Evolutionary conservation across 2,113 vertebrate species (phyloP), one percentile per base, ranked within the genome.

Genomic region (Nesospiza acunhae): DNA sequence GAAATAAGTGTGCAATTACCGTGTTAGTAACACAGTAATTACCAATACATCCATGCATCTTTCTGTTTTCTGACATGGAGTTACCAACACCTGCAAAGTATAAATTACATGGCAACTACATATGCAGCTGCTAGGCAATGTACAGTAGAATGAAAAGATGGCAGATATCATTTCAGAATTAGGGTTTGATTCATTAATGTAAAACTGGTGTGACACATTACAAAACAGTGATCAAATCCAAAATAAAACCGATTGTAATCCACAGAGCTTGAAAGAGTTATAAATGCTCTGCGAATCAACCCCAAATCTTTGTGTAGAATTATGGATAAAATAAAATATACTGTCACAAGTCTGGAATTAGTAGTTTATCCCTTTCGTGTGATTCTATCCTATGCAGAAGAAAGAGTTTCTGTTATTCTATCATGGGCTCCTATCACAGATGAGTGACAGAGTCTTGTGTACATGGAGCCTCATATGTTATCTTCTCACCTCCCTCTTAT

Each of bases 1-100:
- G 90, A 98, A 98, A 97, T 97, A 97, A 97, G 93, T 82, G 77
- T 96, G 97, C 95, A 98, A 98, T 98, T 98, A 97, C 93, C 90
- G 89, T 97, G 97, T 96, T 97, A 98, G 97, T 98, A 98, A 97
- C 97, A 97, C 95, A 98, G 93, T 97, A 97, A 98, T 98, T 98
- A 98, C 91, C 69, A 97, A 97, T 95, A 95, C 94, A 88, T 93
- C 86, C 96, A 96, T 96, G 91, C 74, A 93, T 95, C 85, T 97
- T 97, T 96, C 92, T 95, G 83, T 89, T 96, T 97, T 96, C 89
- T 90, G 76, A 96, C 93, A 94, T 90, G 92, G 91, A 96, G 89
- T 94, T 95, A 84, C 53, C 44, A 24, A 97, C 97, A 98, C 97
- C 97, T 98, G 97, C 97, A 97, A 89, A 93, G 63, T 47, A 76